phyloP scores from a whole-genome alignment of 2,797 vertebrate genomes.

The Poecilia wingei region DNA sequence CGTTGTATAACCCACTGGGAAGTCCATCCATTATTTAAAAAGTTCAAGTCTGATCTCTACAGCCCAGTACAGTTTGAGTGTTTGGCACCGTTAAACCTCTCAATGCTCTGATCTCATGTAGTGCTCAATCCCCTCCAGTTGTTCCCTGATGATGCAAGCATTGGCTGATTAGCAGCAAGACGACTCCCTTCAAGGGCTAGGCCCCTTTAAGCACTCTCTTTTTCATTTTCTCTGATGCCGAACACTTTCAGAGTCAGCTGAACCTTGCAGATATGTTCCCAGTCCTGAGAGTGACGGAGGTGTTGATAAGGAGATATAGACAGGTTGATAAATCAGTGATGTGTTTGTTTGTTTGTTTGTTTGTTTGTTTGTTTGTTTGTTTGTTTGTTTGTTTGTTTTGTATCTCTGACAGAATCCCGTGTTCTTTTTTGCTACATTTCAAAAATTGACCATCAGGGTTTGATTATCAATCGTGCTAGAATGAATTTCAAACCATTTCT shows the following conservation, averaged over 20 bases:
- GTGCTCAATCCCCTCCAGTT: constrained; percentile 9
- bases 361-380: too few species aligned
- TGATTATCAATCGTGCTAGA: too few species aligned
- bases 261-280: constrained; percentile 7
- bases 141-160: constrained; percentile 50
- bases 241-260: constrained; percentile 15
- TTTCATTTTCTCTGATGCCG: constrained; percentile 9
- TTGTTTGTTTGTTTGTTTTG: not conserved
- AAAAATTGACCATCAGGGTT: not conserved
- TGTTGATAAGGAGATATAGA: constrained; percentile 24
- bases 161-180: constrained; percentile 37
- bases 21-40: not conserved
- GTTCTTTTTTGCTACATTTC: not conserved
- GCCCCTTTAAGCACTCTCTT: constrained; percentile 4
- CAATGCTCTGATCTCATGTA: constrained; percentile 8
- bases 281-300: constrained; percentile 12
- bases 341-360: not conserved
- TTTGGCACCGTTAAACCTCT: constrained; percentile 11
- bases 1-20: constrained; percentile 20
- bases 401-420: constrained; percentile 1
- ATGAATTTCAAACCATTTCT: not conserved
- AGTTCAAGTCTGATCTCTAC: constrained; percentile 5
- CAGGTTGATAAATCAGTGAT: constrained; percentile 19
- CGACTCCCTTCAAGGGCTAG: constrained; percentile 8
- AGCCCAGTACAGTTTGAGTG: constrained; percentile 1